Conservation (phyloP, 2,113 vertebrate genomes). For the Caloenas nicobarica region DNA sequence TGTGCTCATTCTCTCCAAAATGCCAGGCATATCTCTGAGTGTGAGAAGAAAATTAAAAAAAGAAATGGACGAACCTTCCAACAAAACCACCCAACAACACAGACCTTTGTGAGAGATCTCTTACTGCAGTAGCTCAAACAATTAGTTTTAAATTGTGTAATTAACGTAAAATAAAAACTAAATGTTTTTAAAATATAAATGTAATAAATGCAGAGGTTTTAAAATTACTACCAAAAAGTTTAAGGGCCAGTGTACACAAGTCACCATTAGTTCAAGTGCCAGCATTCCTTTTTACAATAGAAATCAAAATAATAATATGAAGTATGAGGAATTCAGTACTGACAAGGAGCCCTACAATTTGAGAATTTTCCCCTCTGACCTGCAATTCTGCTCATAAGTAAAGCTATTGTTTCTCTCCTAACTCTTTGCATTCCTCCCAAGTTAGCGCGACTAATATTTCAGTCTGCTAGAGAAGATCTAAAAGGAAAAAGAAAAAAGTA, state of each 20-base stretch:
- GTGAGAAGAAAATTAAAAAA: constrained; percentile 58
- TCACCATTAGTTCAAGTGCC: not conserved
- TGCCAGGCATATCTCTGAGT: constrained; percentile 43
- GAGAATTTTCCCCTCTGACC: constrained; percentile 48
- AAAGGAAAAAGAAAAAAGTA: not conserved
- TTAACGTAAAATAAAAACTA: not conserved
- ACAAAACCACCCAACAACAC: not conserved
- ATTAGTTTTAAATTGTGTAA: not conserved
- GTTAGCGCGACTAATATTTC: constrained; percentile 5
- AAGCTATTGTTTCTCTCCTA: constrained; percentile 38
- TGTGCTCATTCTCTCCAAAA: constrained; percentile 25
- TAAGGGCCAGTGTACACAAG: not conserved
- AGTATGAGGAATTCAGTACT: not conserved
- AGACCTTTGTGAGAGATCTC: not conserved
- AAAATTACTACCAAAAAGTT: not conserved
- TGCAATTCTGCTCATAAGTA: not conserved
- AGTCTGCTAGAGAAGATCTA: not conserved
- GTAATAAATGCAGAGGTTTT: not conserved
- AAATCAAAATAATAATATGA: constrained; percentile 13
- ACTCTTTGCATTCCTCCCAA: constrained; percentile 29
- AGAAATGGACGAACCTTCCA: constrained; percentile 42
- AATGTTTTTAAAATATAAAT: not conserved
- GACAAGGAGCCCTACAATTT: not conserved
- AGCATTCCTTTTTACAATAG: not conserved
- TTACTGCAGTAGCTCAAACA: not conserved